phyloP scores from a whole-genome alignment of 2,888 invertebrate species.

The Aphodius sticticus region DNA sequence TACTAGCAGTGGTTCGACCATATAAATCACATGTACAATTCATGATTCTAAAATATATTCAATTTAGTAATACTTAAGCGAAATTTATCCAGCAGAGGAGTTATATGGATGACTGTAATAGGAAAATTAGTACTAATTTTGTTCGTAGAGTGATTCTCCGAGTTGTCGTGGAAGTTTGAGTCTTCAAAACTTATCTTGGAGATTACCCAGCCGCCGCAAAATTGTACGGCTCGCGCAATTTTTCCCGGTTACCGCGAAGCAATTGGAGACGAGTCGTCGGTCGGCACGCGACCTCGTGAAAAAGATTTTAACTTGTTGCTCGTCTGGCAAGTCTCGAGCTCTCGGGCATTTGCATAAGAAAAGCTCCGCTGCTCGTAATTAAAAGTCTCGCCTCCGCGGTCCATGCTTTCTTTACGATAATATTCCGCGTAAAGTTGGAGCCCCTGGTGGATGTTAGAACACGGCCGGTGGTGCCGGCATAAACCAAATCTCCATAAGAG shows the following conservation, averaged over 20 bases:
- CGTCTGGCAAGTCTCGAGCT: neutral
- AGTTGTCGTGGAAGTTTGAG: neutral
- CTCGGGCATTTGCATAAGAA: neutral
- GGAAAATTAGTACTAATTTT: neutral
- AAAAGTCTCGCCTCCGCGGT: conserved; percentile 16
- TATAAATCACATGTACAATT: too few species aligned
- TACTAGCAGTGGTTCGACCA: too few species aligned
- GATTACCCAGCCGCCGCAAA: neutral
- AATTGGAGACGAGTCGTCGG: neutral
- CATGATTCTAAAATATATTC: too few species aligned
- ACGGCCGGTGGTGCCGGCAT: conserved; percentile 25
- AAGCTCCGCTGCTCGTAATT: conserved; percentile 7
- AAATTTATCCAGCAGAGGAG: too few species aligned
- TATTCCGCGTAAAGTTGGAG: conserved; percentile 4
- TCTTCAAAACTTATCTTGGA: neutral
- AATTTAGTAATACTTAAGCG: too few species aligned
- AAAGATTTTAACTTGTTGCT: conserved; percentile 4
- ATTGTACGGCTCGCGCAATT: neutral
- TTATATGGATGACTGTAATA: too few species aligned
- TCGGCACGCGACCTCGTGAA: neutral
- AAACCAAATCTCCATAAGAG: conserved; percentile 50
- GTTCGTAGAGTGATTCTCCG: neutral
- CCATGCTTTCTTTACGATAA: conserved; percentile 15
- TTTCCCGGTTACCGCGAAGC: neutral
- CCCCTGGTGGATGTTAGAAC: conserved; percentile 8